phyloP scores from a whole-genome alignment of 2,888 invertebrate species.

The Agonum fuliginosum region DNA sequence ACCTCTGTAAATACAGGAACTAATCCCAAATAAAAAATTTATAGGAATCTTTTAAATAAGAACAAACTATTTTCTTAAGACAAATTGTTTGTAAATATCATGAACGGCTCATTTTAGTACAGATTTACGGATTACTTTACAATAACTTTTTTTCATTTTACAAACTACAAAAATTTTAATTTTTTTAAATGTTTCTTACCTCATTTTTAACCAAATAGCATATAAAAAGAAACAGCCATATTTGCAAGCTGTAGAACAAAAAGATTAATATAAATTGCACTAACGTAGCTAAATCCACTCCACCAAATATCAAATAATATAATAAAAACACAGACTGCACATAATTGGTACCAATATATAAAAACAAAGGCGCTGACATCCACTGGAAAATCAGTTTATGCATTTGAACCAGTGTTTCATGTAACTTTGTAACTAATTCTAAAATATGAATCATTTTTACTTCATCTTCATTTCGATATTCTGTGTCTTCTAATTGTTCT shows the following conservation, averaged over 20 bases:
- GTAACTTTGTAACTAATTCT: constrained; percentile 3
- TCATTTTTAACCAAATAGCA: not conserved
- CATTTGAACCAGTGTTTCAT: not conserved
- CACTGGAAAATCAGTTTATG: not conserved
- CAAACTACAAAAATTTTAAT: no score
- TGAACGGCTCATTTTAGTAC: no score
- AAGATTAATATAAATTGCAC: not conserved
- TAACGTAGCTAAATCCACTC: not conserved
- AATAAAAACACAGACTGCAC: not conserved
- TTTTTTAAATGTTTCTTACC: no score
- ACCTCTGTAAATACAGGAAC: no score
- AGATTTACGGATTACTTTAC: no score
- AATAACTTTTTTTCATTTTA: no score
- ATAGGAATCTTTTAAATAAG: no score
- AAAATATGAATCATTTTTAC: not conserved
- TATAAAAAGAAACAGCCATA: not conserved
- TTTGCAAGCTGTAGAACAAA: not conserved
- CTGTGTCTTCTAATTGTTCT: not conserved
- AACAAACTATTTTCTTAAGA: no score
- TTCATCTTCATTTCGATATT: not conserved
- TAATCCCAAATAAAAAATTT: no score
- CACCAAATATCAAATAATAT: not conserved
- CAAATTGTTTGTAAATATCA: no score
- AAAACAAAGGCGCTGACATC: not conserved
- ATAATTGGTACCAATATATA: not conserved